These are phyloP conservation scores for Aphodius granarius DNA, from an alignment of 2,888 invertebrate genomes.

Conservation along the genomic window DNA sequence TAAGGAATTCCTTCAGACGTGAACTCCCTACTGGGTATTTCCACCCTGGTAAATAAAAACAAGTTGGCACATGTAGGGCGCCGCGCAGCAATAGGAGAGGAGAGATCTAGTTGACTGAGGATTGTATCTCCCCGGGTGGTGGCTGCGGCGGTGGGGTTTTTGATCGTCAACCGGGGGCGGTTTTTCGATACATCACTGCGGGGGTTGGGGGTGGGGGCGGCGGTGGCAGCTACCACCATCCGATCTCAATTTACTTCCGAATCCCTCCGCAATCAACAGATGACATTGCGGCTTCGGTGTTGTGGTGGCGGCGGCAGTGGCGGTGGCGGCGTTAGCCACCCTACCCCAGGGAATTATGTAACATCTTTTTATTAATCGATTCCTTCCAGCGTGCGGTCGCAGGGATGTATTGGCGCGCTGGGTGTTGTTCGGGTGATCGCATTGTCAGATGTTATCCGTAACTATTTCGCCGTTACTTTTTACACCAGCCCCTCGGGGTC, in stretches of 20 bases:
- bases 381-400: conserved; percentile 40
- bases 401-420: conserved; percentile 42
- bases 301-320: background rate
- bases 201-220: background rate
- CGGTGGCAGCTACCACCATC: conserved; percentile 31
- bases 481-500: background rate
- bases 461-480: conserved; percentile 28
- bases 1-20: background rate
- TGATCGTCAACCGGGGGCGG: conserved; percentile 3
- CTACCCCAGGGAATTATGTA: conserved; percentile 44
- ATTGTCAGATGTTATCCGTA: conserved; percentile 40
- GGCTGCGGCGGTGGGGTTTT: conserved; percentile 2
- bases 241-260: conserved; percentile 46
- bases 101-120: conserved; percentile 30
- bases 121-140: conserved; percentile 29
- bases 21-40: background rate
- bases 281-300: conserved; percentile 47
- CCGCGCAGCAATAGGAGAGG: background rate
- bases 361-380: conserved; percentile 53
- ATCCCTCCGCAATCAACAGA: conserved; percentile 51
- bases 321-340: background rate
- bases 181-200: conserved; percentile 29
- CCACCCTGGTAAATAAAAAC: background rate
- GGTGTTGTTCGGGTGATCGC: conserved; percentile 41
- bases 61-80: background rate